phyloP scores from a whole-genome alignment of 2,797 vertebrate species.

The Harpagifer antarcticus region DNA sequence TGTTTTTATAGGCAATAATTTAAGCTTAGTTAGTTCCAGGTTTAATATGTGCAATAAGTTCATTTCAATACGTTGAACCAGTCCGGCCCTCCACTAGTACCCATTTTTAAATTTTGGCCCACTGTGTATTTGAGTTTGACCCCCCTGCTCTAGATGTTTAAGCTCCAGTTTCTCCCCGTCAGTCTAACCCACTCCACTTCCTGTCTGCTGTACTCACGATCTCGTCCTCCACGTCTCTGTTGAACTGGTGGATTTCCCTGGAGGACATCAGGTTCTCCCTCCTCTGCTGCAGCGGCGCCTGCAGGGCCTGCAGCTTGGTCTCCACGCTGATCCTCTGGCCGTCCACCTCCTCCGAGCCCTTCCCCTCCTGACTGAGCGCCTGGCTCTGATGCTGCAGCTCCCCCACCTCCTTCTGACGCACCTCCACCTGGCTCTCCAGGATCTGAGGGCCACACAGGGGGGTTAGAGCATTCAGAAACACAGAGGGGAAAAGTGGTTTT shows the following conservation, averaged over 20 bases:
- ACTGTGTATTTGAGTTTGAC: too few species aligned
- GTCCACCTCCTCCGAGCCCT: constrained; percentile 94
- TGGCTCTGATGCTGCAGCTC: constrained; percentile 91
- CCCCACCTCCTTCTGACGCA: constrained; percentile 93
- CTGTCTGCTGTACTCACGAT: constrained; percentile 86
- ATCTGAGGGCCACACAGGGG: constrained; percentile 80
- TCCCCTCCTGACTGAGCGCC: constrained; percentile 92
- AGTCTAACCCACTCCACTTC: neutral
- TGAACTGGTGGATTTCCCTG: constrained; percentile 96
- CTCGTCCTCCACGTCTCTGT: constrained; percentile 94
- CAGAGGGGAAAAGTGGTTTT: too few species aligned
- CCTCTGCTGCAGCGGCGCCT: constrained; percentile 89
- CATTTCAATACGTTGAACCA: too few species aligned
- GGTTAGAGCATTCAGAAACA: neutral
- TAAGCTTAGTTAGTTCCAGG: too few species aligned
- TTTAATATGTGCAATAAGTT: too few species aligned
- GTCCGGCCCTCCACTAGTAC: too few species aligned
- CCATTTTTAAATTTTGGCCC: too few species aligned
- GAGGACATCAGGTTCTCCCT: constrained; percentile 92
- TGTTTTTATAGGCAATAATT: too few species aligned
- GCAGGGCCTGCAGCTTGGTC: constrained; percentile 88
- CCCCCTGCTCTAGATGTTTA: neutral
- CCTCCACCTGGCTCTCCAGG: constrained; percentile 96
- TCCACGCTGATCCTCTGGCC: constrained; percentile 90
- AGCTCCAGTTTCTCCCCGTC: neutral